A percentile compares a stretch with the other conserved stretches of the same genome.
Conservation (phyloP, 2,797 vertebrate genomes). For the Enoplosus armatus region DNA sequence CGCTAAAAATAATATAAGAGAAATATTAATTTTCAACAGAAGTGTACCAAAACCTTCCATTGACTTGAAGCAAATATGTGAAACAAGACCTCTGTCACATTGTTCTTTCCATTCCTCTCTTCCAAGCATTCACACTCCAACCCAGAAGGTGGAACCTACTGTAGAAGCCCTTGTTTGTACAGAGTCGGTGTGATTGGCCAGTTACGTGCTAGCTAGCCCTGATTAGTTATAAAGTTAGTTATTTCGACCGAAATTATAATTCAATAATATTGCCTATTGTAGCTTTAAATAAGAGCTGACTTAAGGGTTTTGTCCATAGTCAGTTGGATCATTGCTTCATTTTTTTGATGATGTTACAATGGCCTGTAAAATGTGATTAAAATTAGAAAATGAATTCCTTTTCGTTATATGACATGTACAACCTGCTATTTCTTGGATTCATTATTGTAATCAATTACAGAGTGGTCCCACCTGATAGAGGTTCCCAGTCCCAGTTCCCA, state of each 20-base stretch:
- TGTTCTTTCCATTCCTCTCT: too few species aligned
- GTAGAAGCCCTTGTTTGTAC: too few species aligned
- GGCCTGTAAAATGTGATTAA: neutral
- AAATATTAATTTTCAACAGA: neutral
- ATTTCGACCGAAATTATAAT: too few species aligned
- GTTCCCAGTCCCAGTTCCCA: conserved; percentile 70
- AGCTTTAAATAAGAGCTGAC: neutral
- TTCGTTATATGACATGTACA: neutral
- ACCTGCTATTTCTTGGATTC: neutral
- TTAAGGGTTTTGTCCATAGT: too few species aligned
- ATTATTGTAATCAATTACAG: neutral
- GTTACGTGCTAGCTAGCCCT: too few species aligned
- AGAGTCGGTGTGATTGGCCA: too few species aligned
- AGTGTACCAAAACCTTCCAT: neutral
- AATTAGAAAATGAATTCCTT: neutral
- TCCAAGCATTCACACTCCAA: too few species aligned
- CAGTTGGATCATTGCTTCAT: neutral
- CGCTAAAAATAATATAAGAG: conserved; percentile 59
- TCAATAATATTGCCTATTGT: too few species aligned
- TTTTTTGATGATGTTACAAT: neutral
- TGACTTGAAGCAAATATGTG: neutral
- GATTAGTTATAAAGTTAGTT: too few species aligned
- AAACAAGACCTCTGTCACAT: neutral
- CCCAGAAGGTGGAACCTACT: too few species aligned
- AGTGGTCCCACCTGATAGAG: conserved; percentile 73